phyloP scores from a whole-genome alignment of 2,888 invertebrate genomes.

The Gryllus longicercus region DNA sequence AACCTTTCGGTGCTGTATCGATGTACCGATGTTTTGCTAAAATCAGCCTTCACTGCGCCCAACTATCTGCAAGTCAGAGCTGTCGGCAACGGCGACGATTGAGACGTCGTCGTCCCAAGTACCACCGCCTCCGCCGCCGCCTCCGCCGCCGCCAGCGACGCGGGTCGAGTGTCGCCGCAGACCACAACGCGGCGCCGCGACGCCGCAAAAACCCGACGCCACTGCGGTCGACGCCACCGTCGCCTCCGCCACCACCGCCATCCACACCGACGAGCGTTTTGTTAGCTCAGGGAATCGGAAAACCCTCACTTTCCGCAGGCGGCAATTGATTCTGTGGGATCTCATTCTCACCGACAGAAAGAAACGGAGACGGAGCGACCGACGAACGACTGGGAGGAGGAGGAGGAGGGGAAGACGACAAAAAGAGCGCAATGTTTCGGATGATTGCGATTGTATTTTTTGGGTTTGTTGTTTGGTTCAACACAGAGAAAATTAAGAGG shows the following conservation, averaged over 20 bases:
- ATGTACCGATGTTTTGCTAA: too few relatives aligned
- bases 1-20: too few relatives aligned
- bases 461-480: too few relatives aligned
- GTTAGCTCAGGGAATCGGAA: background rate
- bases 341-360: background rate
- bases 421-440: background rate
- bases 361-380: background rate
- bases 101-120: too few relatives aligned
- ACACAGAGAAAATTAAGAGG: too few relatives aligned
- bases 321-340: background rate
- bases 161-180: background rate
- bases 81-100: too few relatives aligned
- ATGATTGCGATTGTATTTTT: too few relatives aligned
- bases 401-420: background rate
- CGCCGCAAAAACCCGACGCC: background rate
- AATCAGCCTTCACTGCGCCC: too few relatives aligned
- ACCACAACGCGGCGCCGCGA: background rate
- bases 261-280: background rate
- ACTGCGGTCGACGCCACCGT: background rate
- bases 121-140: too few relatives aligned
- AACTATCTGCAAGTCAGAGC: too few relatives aligned
- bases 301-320: background rate
- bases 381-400: background rate
- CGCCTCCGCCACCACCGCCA: too few relatives aligned
- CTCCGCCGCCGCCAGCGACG: background rate